phyloP scores from a whole-genome alignment of 1,140 invertebrate genomes.

The Papilio polyxenes region DNA sequence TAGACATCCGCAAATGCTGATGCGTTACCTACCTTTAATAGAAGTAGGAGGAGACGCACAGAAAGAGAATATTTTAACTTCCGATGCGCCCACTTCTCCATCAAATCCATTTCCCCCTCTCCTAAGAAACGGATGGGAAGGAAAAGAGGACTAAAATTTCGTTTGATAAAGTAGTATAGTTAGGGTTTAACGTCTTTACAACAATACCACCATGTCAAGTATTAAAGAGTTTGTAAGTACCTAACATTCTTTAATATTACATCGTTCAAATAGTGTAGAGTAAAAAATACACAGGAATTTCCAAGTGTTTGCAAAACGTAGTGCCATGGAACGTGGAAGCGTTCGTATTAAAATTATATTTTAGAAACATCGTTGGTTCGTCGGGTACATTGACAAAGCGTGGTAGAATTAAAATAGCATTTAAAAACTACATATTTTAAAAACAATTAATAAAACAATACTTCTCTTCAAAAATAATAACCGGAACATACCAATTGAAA shows the following conservation, averaged over 20 bases:
- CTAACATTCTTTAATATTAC: background rate
- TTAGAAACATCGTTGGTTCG: background rate
- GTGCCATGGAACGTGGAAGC: background rate
- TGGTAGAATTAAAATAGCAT: background rate
- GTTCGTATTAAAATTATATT: conserved; percentile 27
- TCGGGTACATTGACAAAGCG: background rate
- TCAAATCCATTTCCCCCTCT: too few species aligned
- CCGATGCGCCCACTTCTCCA: too few species aligned
- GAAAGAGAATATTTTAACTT: too few species aligned
- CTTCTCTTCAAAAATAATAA: too few species aligned
- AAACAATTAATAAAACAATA: background rate
- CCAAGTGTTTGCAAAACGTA: conserved; percentile 26
- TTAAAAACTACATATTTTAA: background rate
- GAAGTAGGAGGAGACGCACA: too few species aligned
- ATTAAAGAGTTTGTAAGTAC: background rate
- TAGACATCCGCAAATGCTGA: too few species aligned
- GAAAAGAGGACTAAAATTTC: too few species aligned
- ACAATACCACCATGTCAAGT: background rate
- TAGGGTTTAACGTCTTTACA: too few species aligned
- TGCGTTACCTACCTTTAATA: too few species aligned
- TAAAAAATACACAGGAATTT: conserved; percentile 4
- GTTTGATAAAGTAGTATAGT: too few species aligned
- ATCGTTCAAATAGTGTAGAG: background rate
- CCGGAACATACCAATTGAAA: too few species aligned
- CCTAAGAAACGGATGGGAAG: too few species aligned